Evolutionary conservation across 2,113 vertebrate genomes (phyloP).

Genomic region (Ophthalmolycus amberensis): DNA sequence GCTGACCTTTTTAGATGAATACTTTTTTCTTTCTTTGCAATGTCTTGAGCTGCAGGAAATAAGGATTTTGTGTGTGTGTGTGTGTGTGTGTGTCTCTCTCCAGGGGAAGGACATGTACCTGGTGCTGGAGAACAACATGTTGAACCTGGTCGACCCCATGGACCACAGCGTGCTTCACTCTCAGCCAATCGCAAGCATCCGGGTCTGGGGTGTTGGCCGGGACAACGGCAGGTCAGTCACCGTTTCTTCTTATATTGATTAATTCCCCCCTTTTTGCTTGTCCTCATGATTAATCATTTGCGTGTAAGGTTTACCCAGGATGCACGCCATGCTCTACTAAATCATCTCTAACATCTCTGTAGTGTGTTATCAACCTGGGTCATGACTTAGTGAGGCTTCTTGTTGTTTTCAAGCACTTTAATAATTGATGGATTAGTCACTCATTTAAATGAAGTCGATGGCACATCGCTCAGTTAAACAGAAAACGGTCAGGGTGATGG

Average conservation of each 20-base stretch:
- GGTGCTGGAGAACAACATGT: slow-evolving; percentile 93
- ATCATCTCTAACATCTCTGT: neutral
- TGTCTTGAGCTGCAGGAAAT: slow-evolving; percentile 25
- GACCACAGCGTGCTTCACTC: slow-evolving; percentile 94
- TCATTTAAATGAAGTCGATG: slow-evolving; percentile 23
- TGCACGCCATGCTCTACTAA: neutral
- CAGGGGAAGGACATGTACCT: slow-evolving; percentile 99
- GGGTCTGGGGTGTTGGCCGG: slow-evolving; percentile 97
- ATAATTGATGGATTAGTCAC: slow-evolving; percentile 5
- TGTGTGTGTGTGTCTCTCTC: slow-evolving; percentile 14
- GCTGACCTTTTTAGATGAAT: slow-evolving; percentile 28
- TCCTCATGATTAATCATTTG: neutral
- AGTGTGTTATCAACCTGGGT: neutral
- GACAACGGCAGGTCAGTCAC: slow-evolving; percentile 94
- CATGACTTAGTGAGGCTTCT: neutral
- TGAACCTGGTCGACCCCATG: slow-evolving; percentile 97
- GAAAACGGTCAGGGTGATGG: slow-evolving; percentile 77
- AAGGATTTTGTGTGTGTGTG: neutral
- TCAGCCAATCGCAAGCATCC: slow-evolving; percentile 96
- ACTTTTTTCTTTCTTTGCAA: neutral
- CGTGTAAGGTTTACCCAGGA: slow-evolving; percentile 8
- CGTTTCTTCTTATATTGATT: neutral
- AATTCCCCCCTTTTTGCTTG: neutral
- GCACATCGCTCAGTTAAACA: slow-evolving; percentile 31
- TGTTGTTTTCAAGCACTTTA: slow-evolving; percentile 11